A percentile compares a stretch with the other conserved stretches of the same genome.
Evolutionary conservation across 2,888 invertebrate genomes (phyloP).

Genomic region (Melinopterus prodromus): DNA sequence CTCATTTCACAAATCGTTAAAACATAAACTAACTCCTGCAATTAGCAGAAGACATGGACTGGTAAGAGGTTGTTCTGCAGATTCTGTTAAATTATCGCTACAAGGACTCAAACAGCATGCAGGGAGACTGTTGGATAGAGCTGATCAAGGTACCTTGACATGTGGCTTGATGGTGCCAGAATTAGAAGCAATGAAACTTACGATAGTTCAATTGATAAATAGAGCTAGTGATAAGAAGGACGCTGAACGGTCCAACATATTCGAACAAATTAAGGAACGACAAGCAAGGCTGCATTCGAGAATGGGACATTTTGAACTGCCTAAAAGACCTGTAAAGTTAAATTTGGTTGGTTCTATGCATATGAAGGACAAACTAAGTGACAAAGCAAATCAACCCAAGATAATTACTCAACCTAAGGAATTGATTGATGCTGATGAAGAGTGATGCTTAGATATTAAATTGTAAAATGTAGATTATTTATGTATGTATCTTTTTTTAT

Average conservation of each 20-base stretch:
- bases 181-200: conserved; percentile 12
- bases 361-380: not conserved
- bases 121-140: not conserved
- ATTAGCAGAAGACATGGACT: not conserved
- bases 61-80: not conserved
- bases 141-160: not conserved
- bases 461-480: not conserved
- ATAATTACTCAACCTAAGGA: conserved; percentile 20
- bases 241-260: not conserved
- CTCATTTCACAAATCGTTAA: not conserved
- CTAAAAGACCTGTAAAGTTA: not conserved
- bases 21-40: not conserved
- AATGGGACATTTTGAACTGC: conserved; percentile 17
- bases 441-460: not conserved
- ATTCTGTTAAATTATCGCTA: not conserved
- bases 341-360: conserved; percentile 6
- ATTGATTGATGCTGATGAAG: conserved; percentile 11
- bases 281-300: conserved; percentile 15
- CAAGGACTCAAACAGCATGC: conserved; percentile 10
- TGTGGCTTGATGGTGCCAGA: not conserved
- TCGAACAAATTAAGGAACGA: conserved; percentile 20
- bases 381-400: not conserved
- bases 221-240: conserved; percentile 16
- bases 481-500: not conserved
- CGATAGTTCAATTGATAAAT: conserved; percentile 9